A percentile compares a stretch with the other conserved stretches of the same genome.
Evolutionary conservation across 2,888 invertebrate genomes (phyloP).

Genomic region (Plebejus melissa): DNA sequence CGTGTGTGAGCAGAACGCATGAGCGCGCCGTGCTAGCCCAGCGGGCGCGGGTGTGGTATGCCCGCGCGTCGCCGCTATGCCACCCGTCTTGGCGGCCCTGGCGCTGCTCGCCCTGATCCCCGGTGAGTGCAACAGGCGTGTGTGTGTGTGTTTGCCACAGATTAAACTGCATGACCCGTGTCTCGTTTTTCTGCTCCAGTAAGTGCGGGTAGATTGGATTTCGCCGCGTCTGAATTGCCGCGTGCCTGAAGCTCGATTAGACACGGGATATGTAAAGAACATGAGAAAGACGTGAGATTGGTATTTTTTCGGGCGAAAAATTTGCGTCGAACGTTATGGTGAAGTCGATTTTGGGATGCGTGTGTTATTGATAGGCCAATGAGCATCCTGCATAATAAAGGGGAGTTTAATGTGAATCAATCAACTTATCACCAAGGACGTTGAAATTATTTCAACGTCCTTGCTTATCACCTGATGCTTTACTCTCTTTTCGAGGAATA

Average conservation of each 20-base stretch:
- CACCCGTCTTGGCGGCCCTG: constrained; percentile 68
- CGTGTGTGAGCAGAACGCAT: constrained; percentile 60
- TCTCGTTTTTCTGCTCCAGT: constrained; percentile 16
- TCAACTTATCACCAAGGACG: not conserved
- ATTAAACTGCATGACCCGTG: not conserved
- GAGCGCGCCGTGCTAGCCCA: constrained; percentile 75
- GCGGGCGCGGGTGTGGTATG: constrained; percentile 77
- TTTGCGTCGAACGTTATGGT: not conserved
- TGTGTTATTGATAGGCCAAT: not conserved
- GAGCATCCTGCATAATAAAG: not conserved
- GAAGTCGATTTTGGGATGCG: not conserved
- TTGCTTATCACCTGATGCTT: not conserved
- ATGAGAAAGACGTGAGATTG: too few species aligned
- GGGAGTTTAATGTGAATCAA: not conserved
- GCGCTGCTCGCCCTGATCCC: constrained; percentile 71
- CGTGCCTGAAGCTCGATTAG: not conserved
- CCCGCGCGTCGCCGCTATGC: constrained; percentile 75
- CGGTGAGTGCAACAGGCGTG: constrained; percentile 75
- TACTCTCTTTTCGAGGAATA: not conserved
- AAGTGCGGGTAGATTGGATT: constrained; percentile 26
- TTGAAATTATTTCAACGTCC: too few species aligned
- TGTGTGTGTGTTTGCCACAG: not conserved
- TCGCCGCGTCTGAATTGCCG: not conserved
- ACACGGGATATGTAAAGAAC: not conserved
- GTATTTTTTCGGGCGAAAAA: not conserved